These are phyloP conservation scores for Stictocephala bisonia DNA, from an alignment of 2,888 invertebrate genomes.

Conservation along the genomic window DNA sequence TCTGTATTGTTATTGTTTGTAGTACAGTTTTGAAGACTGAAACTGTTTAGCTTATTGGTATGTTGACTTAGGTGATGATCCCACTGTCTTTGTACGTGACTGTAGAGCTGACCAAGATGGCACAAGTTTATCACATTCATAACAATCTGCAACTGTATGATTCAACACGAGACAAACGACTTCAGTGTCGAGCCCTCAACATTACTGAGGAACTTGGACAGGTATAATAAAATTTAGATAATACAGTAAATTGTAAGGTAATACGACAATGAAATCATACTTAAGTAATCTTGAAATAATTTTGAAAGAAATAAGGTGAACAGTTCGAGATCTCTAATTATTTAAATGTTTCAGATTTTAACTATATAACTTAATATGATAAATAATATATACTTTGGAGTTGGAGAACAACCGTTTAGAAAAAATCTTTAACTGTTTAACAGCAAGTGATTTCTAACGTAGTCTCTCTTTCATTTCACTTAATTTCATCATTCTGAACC, in stretches of 20 bases:
- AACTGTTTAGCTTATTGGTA: too few species aligned
- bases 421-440: too few species aligned
- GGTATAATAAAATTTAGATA: slow-evolving; percentile 64
- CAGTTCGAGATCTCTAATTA: too few species aligned
- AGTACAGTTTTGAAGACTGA: too few species aligned
- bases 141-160: slow-evolving; percentile 91
- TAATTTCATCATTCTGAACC: too few species aligned
- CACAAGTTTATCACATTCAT: slow-evolving; percentile 95
- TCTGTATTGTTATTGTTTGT: too few species aligned
- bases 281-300: neutral
- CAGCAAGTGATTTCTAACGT: too few species aligned
- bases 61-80: slow-evolving; percentile 97
- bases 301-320: slow-evolving; percentile 11
- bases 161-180: slow-evolving; percentile 80
- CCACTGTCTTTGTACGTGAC: slow-evolving; percentile 97
- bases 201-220: slow-evolving; percentile 98
- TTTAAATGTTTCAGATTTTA: too few species aligned
- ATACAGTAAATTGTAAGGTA: neutral
- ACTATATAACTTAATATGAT: too few species aligned
- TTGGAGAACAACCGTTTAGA: too few species aligned
- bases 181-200: slow-evolving; percentile 94
- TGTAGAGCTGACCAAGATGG: slow-evolving; percentile 94
- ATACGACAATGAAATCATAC: neutral
- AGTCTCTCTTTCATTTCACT: too few species aligned
- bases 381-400: too few species aligned